Percentiles rank a stretch among this genome's conserved stretches.
Conservation (phyloP, 2,113 vertebrate species). For the Tinamus guttatus region DNA sequence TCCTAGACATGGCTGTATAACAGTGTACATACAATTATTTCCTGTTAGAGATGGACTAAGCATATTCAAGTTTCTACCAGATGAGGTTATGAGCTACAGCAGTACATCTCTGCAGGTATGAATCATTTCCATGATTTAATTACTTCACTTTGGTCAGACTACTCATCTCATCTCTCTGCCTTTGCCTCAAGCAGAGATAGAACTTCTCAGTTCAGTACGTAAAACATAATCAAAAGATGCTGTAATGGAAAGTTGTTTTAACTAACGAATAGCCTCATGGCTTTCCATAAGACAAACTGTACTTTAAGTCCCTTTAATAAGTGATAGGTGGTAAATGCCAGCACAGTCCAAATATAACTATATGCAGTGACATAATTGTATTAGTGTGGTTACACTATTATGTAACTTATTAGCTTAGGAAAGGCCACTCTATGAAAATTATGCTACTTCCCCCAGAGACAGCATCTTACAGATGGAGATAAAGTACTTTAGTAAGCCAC, state of each 20-base stretch:
- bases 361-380: background rate
- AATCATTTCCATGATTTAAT: background rate
- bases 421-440: background rate
- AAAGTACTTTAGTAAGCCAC: background rate
- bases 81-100: background rate
- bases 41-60: rapidly evolving
- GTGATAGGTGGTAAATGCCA: background rate
- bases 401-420: background rate
- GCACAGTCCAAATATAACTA: background rate
- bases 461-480: background rate
- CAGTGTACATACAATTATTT: background rate
- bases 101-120: background rate
- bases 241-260: background rate
- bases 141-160: background rate
- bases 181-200: background rate
- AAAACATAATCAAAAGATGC: background rate
- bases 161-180: background rate
- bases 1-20: background rate
- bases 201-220: background rate
- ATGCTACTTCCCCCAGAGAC: background rate
- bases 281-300: background rate
- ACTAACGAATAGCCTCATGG: background rate
- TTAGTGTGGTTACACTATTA: background rate
- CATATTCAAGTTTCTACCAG: background rate
- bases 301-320: background rate